Evolutionary conservation across 1,140 invertebrate genomes (phyloP).

Genomic region (Sipha flava): DNA sequence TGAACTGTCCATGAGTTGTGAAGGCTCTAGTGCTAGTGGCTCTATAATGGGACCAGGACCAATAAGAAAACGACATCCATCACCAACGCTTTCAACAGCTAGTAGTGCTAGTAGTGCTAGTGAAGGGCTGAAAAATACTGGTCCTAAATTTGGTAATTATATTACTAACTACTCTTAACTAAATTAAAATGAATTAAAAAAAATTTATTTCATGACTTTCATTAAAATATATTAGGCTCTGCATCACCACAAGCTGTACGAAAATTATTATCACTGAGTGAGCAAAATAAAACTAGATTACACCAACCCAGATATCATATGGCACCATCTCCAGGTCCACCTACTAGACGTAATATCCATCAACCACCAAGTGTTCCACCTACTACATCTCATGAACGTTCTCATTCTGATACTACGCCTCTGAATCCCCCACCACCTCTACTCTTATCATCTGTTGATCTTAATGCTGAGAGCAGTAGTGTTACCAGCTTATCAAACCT

Average conservation of each 20-base stretch:
- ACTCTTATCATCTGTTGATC: constrained; percentile 67
- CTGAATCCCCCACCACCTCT: constrained; percentile 43
- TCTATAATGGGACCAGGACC: constrained; percentile 46
- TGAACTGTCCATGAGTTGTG: constrained; percentile 81
- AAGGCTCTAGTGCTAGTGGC: constrained; percentile 59
- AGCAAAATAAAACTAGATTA: constrained; percentile 75
- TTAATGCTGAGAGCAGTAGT: constrained; percentile 89
- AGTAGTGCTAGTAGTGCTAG: constrained; percentile 82
- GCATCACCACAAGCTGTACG: constrained; percentile 91
- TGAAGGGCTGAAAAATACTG: constrained; percentile 57
- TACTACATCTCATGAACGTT: constrained; percentile 64
- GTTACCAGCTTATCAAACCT: constrained; percentile 86
- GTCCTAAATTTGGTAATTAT: constrained; percentile 57
- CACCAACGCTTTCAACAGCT: constrained; percentile 79
- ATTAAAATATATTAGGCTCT: constrained; percentile 57
- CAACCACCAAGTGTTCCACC: constrained; percentile 41
- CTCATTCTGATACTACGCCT: constrained; percentile 75
- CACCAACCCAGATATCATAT: constrained; percentile 62
- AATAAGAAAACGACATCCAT: constrained; percentile 64
- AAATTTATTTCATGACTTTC: neutral
- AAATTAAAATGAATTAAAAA: too few relatives aligned
- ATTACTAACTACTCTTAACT: neutral
- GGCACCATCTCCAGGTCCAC: constrained; percentile 50
- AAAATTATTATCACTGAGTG: constrained; percentile 81
- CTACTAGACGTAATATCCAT: constrained; percentile 46